phyloP scores from a whole-genome alignment of 2,797 vertebrate genomes.

The Malurus leucopterus region DNA sequence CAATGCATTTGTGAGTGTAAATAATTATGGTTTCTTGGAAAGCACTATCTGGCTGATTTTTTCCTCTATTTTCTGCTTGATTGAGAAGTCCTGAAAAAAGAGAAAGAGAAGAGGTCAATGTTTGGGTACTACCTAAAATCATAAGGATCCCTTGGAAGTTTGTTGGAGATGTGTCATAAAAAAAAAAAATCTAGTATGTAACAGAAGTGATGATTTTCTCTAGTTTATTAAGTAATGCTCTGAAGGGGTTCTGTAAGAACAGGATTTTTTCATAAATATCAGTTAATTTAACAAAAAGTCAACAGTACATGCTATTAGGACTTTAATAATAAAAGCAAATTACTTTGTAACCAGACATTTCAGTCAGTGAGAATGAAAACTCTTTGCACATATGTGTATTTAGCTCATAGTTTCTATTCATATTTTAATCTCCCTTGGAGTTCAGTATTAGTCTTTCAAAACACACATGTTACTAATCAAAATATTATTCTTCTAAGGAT shows the following conservation, averaged over 20 bases:
- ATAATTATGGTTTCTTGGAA: constrained; percentile 26
- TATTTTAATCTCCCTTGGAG: constrained; percentile 34
- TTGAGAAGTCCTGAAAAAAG: neutral
- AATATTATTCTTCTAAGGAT: constrained; percentile 37
- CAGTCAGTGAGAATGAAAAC: neutral
- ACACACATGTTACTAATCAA: constrained; percentile 47
- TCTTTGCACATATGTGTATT: neutral
- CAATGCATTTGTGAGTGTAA: constrained; percentile 1
- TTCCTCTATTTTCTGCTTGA: neutral
- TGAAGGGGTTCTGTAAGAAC: neutral
- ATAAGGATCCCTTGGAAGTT: neutral
- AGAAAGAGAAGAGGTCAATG: neutral
- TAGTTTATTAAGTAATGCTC: neutral
- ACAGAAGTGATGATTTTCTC: too few species aligned
- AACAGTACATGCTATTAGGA: neutral
- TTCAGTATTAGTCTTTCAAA: constrained; percentile 44
- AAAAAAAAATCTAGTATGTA: too few species aligned
- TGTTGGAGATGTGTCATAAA: neutral
- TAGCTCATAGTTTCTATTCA: constrained; percentile 15
- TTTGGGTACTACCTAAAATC: neutral
- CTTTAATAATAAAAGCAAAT: neutral
- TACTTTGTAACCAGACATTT: neutral
- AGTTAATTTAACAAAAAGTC: neutral
- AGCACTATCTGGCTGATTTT: neutral
- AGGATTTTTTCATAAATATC: neutral